phyloP scores from a whole-genome alignment of 2,888 invertebrate genomes.

The Aleiodes testaceus region DNA sequence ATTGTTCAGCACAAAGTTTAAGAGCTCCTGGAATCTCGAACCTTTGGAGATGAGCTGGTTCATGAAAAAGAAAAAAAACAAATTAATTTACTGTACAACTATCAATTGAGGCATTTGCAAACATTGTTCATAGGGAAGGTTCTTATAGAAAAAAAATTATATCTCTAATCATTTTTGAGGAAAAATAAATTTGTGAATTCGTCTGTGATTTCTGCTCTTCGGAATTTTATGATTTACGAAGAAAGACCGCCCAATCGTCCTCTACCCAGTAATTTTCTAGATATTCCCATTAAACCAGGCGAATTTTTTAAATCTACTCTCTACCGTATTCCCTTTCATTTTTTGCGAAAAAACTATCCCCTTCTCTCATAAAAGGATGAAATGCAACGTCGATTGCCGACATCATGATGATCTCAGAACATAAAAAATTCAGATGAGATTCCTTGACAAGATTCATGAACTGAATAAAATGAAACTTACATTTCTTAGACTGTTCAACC shows the following conservation, averaged over 20 bases:
- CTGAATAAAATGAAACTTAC: slow-evolving; percentile 74
- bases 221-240: too few species aligned
- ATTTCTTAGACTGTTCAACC: slow-evolving; percentile 88
- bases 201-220: too few species aligned
- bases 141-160: too few species aligned
- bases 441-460: neutral
- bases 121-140: too few species aligned
- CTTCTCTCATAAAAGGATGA: too few species aligned
- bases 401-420: neutral
- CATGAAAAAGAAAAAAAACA: slow-evolving; percentile 36
- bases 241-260: too few species aligned
- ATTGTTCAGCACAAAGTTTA: slow-evolving; percentile 91
- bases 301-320: too few species aligned
- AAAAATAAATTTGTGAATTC: too few species aligned
- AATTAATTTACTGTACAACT: slow-evolving; percentile 11
- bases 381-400: too few species aligned
- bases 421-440: neutral
- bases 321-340: neutral
- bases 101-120: neutral
- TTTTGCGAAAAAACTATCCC: neutral
- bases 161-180: too few species aligned
- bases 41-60: slow-evolving; percentile 88
- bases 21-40: slow-evolving; percentile 94
- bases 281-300: too few species aligned
- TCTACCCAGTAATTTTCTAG: too few species aligned